A percentile compares a stretch with the other conserved stretches of the same genome.
phyloP scores from a whole-genome alignment of 2,113 vertebrate species.

The Lophius piscatorius region DNA sequence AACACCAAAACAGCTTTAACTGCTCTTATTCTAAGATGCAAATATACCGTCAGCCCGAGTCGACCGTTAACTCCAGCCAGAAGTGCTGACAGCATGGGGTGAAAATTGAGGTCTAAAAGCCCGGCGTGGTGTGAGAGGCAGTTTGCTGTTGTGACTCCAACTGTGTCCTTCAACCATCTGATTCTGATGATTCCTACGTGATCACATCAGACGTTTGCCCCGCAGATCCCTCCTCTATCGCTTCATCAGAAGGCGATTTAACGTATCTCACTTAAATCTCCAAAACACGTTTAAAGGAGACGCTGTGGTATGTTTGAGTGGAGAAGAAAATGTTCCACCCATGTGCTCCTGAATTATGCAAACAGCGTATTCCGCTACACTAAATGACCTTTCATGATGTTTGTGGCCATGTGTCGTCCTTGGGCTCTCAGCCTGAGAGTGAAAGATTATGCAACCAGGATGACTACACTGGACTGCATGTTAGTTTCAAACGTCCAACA shows the following conservation, averaged over 20 bases:
- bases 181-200: conserved; percentile 25
- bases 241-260: conserved; percentile 26
- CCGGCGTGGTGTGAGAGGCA: conserved; percentile 1
- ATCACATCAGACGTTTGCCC: conserved; percentile 20
- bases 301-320: background rate
- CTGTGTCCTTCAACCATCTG: conserved; percentile 12
- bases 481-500: conserved; percentile 74
- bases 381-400: conserved; percentile 80
- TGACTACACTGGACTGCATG: conserved; percentile 54
- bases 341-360: conserved; percentile 57
- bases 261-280: conserved; percentile 29
- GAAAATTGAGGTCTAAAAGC: conserved; percentile 17
- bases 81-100: conserved; percentile 9
- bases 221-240: conserved; percentile 3
- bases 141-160: conserved; percentile 5
- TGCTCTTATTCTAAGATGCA: background rate
- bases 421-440: conserved; percentile 58
- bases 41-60: conserved; percentile 1
- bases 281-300: conserved; percentile 4
- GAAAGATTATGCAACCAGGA: conserved; percentile 73
- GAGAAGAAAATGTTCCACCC: conserved; percentile 54
- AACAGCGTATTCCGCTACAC: conserved; percentile 55
- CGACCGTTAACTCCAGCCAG: conserved; percentile 6
- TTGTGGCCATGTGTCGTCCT: conserved; percentile 68
- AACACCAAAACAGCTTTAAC: background rate